A percentile compares a stretch with the other conserved stretches of the same genome.
Conservation (phyloP, 2,113 vertebrate genomes). For the Podiceps cristatus region DNA sequence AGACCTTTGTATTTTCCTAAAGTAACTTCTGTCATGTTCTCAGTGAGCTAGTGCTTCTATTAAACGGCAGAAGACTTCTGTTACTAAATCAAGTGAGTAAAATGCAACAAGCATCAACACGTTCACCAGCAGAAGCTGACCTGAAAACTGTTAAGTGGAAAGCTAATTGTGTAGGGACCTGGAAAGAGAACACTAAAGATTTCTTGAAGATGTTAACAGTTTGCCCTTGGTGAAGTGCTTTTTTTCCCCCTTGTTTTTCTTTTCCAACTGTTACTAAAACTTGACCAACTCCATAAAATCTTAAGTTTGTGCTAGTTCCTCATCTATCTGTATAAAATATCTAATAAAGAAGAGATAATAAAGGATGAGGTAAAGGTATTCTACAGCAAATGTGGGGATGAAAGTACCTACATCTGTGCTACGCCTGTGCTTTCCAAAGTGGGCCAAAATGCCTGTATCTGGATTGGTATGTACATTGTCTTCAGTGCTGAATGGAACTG, state of each 20-base stretch:
- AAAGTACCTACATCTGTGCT: neutral
- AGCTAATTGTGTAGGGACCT: neutral
- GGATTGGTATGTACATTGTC: neutral
- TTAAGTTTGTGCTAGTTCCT: neutral
- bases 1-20: neutral
- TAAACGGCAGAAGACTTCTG: neutral
- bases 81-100: neutral
- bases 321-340: neutral
- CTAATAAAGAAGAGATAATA: neutral
- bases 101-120: neutral
- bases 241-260: no score
- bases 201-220: neutral
- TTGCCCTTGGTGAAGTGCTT: neutral
- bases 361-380: neutral
- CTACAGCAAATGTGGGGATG: neutral
- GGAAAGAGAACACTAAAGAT: neutral
- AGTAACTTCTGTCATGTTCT: neutral
- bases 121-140: neutral
- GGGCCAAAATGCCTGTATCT: neutral
- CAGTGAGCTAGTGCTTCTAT: neutral
- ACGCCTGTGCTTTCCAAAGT: neutral
- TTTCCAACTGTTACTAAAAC: neutral
- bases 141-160: neutral
- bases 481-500: neutral
- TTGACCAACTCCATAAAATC: neutral